Evolutionary conservation across 2,113 vertebrate species (phyloP).

Genomic region (Tylochromis polylepis): DNA sequence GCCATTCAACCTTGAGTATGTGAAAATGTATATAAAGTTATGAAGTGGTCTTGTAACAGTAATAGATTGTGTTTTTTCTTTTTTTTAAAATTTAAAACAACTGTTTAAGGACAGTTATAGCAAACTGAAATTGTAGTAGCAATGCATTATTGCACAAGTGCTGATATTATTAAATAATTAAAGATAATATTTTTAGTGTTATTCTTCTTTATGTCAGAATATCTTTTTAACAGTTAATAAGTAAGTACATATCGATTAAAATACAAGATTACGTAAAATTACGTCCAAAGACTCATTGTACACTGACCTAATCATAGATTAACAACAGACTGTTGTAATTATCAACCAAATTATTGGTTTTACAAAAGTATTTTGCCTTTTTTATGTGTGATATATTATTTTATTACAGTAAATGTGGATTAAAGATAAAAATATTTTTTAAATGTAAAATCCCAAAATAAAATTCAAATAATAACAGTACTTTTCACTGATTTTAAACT

Average conservation of each 20-base stretch:
- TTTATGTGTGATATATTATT: background rate
- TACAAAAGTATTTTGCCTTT: background rate
- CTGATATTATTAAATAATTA: background rate
- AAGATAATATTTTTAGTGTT: background rate
- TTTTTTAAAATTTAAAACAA: background rate
- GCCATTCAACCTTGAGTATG: background rate
- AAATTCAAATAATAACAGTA: background rate
- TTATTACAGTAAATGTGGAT: background rate
- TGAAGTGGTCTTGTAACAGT: background rate
- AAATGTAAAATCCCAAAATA: background rate
- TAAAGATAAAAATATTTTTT: too few species aligned
- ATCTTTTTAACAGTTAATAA: background rate
- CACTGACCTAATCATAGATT: rapidly evolving
- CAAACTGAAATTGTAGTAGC: background rate
- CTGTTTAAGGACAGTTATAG: background rate
- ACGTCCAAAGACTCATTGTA: background rate
- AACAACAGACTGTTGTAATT: background rate
- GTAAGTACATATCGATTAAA: background rate
- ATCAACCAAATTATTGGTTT: background rate
- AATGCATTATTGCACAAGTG: background rate
- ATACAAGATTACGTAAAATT: background rate
- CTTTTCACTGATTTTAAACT: background rate
- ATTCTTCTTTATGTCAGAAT: background rate
- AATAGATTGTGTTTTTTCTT: background rate
- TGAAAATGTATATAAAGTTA: background rate